phyloP scores from a whole-genome alignment of 1,140 invertebrate species.

The Anoplophora glabripennis region DNA sequence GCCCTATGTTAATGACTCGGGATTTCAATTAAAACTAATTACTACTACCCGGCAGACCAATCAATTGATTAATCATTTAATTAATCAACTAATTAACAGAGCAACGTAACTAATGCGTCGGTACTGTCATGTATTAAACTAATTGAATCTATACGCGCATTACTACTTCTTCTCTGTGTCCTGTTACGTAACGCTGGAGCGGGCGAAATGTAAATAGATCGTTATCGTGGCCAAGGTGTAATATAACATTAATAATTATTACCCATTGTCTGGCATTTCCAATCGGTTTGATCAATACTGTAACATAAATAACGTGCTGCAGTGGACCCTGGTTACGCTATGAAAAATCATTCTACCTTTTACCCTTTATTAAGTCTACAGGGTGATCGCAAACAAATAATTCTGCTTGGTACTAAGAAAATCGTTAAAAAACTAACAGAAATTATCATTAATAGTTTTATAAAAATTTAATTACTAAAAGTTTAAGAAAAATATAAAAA shows the following conservation, averaged over 20 bases:
- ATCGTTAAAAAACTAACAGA: too few species aligned
- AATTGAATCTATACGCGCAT: constrained; percentile 32
- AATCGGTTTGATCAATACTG: not conserved
- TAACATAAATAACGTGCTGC: not conserved
- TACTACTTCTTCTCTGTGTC: not conserved
- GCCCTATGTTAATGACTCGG: constrained; percentile 43
- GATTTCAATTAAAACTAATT: constrained; percentile 49
- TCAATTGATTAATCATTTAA: constrained; percentile 49
- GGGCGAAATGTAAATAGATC: not conserved
- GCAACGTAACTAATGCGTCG: constrained; percentile 43
- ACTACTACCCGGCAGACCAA: constrained; percentile 43
- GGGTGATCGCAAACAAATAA: too few species aligned
- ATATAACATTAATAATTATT: constrained; percentile 3
- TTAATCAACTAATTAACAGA: constrained; percentile 47
- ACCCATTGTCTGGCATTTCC: not conserved
- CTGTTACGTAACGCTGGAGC: not conserved
- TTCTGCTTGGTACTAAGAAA: too few species aligned
- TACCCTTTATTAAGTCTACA: too few species aligned
- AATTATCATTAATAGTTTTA: too few species aligned
- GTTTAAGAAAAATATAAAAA: too few species aligned
- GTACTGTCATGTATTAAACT: constrained; percentile 36
- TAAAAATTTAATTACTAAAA: too few species aligned
- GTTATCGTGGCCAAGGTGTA: not conserved
- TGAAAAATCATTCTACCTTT: too few species aligned
- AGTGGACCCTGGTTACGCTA: not conserved